These are phyloP conservation scores for Chironex yamaguchii DNA, from an alignment of 30 jellyfish, hydroid and myxozoan species.

Conservation along the genomic window DNA sequence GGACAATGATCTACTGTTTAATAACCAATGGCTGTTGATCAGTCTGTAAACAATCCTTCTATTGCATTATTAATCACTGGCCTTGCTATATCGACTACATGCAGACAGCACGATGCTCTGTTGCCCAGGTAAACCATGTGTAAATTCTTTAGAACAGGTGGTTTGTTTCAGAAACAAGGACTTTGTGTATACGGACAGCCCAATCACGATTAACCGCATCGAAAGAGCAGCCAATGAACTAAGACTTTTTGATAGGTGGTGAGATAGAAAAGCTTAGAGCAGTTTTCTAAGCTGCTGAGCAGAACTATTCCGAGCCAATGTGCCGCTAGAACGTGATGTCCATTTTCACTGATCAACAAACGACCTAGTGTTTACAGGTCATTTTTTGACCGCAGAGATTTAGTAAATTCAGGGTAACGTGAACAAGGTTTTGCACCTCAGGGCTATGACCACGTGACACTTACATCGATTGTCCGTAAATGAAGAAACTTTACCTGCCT, in stretches of 20 bases:
- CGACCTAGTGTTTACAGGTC: neutral
- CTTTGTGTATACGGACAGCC: neutral
- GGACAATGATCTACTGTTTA: neutral
- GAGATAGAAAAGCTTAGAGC: neutral
- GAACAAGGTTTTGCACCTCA: neutral
- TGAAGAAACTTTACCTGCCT: no score
- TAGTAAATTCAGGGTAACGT: neutral
- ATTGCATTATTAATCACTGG: constrained; percentile 63
- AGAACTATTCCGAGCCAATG: neutral
- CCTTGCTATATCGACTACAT: constrained; percentile 35
- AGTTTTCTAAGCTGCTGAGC: neutral
- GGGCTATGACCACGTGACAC: neutral
- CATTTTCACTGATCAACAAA: neutral
- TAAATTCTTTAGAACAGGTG: neutral
- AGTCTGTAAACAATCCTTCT: constrained; percentile 1
- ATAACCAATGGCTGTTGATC: constrained; percentile 57
- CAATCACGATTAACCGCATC: neutral
- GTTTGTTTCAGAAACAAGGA: neutral
- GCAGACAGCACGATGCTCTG: constrained; percentile 78
- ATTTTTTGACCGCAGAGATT: neutral
- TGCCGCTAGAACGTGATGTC: neutral
- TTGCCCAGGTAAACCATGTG: neutral
- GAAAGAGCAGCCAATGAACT: neutral
- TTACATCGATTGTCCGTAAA: no score
- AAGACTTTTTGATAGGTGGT: neutral